Percentiles rank a stretch among this genome's conserved stretches.
Conservation (phyloP, 2,888 invertebrate species). For the Stictocephala bisonia region DNA sequence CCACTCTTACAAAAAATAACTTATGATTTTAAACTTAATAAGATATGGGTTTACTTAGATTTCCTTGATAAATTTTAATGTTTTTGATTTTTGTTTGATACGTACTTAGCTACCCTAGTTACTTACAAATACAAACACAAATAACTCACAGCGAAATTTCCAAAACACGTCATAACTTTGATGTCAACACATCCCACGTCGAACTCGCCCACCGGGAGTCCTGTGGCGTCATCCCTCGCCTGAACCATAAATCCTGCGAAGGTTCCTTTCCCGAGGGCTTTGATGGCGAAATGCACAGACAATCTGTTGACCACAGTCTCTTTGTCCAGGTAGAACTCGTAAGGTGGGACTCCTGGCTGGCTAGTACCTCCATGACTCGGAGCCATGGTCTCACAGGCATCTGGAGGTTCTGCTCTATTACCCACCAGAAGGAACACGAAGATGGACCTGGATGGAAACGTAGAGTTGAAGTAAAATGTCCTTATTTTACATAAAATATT, state of each 20-base stretch:
- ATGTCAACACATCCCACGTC: constrained; percentile 11
- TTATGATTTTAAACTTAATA: no score
- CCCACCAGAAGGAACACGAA: no score
- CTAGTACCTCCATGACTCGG: constrained; percentile 6
- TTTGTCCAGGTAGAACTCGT: constrained; percentile 6
- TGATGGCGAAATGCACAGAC: constrained; percentile 12
- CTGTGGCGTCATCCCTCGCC: constrained; percentile 9
- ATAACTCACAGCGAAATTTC: constrained; percentile 7
- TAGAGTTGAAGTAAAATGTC: no score
- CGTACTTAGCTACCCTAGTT: no score
- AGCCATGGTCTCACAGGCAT: constrained; percentile 22
- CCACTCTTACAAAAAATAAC: no score
- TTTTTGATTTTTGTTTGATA: no score
- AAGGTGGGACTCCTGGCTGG: neutral
- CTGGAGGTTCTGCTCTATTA: constrained; percentile 20
- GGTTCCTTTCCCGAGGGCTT: neutral
- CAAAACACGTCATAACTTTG: constrained; percentile 21
- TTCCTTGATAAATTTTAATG: no score
- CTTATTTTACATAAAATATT: no score
- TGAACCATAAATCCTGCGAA: constrained; percentile 16
- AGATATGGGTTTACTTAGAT: no score
- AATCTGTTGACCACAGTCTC: neutral
- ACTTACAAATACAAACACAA: no score
- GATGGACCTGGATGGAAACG: no score
- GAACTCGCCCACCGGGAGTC: constrained; percentile 3